Evolutionary conservation across 2,113 vertebrate genomes (phyloP).

Genomic region (Sialia sialis): DNA sequence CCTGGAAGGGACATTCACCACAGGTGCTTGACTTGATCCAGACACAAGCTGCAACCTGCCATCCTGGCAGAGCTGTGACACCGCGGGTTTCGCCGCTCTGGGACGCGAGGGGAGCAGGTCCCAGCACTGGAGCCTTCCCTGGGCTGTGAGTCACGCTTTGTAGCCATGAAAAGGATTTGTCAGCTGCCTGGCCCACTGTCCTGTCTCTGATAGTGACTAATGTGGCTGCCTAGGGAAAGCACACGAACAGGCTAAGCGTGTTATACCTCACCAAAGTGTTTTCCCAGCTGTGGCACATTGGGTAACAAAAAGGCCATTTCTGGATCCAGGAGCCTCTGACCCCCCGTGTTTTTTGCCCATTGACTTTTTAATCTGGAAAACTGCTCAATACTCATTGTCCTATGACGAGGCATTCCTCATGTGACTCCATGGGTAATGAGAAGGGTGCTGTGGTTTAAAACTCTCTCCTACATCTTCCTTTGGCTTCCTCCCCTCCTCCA

Average conservation of each 20-base stretch:
- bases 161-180: neutral
- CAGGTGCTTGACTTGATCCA: neutral
- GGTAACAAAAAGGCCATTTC: neutral
- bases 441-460: neutral
- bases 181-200: conserved; percentile 11
- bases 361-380: neutral
- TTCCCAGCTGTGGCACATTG: neutral
- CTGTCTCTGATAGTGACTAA: conserved; percentile 18
- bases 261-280: neutral
- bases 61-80: neutral
- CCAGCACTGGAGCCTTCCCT: neutral
- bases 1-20: neutral
- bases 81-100: neutral
- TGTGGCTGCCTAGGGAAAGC: neutral
- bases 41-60: neutral
- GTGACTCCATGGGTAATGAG: neutral
- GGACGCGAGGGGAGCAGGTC: neutral
- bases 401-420: neutral
- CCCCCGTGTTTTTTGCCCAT: neutral
- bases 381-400: neutral
- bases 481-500: neutral
- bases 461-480: neutral
- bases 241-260: neutral
- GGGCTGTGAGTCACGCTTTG: neutral
- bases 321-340: no score